A percentile compares a stretch with the other conserved stretches of the same genome.
These are phyloP conservation scores for Keiferia lycopersicella DNA, from an alignment of 2,888 invertebrate genomes.

Conservation along the genomic window DNA sequence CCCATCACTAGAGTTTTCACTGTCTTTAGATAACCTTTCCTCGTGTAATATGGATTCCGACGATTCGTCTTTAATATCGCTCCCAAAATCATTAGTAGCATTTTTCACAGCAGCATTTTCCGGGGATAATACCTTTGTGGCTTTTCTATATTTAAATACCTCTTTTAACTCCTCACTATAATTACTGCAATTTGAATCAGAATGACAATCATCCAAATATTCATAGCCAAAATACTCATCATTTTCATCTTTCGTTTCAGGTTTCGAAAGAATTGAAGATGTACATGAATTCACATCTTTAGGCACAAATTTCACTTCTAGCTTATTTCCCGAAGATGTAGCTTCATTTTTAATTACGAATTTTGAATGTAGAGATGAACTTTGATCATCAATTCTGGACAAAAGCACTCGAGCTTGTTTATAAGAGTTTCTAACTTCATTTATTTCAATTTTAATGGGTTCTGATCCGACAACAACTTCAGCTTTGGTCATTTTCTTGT, in stretches of 20 bases:
- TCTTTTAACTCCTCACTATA: slow-evolving; percentile 1
- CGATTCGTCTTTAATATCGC: neutral
- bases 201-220: neutral
- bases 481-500: neutral
- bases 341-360: no score
- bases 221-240: neutral
- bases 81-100: neutral
- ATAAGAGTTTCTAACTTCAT: no score
- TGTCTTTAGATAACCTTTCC: neutral
- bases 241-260: no score
- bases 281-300: no score
- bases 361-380: neutral
- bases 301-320: no score
- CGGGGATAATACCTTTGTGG: neutral
- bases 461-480: neutral
- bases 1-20: slow-evolving; percentile 1
- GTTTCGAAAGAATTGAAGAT: no score
- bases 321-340: no score
- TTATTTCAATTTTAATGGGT: neutral
- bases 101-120: neutral
- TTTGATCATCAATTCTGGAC: neutral
- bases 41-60: neutral
- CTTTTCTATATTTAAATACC: neutral
- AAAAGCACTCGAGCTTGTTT: slow-evolving; percentile 4
- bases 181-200: slow-evolving; percentile 11